Evolutionary conservation across 2,888 invertebrate species (phyloP).

Genomic region (Conomelus anceps): DNA sequence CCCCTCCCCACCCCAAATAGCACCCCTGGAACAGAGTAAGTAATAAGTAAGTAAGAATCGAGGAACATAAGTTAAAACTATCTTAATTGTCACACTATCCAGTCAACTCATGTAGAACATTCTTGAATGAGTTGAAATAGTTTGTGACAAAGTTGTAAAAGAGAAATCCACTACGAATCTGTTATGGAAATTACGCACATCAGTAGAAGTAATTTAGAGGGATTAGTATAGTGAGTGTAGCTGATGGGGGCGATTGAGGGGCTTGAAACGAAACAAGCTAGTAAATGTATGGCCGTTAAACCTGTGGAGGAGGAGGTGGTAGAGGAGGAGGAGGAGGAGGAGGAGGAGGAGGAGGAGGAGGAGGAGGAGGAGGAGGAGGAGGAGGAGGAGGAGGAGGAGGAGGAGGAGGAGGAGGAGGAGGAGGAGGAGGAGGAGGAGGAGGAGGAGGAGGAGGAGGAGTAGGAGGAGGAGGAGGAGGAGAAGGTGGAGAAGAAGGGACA

Average conservation of each 20-base stretch:
- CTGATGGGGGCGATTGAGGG: neutral
- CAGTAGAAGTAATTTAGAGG: neutral
- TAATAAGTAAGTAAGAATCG: too few species aligned
- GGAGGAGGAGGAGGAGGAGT: neutral
- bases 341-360: neutral
- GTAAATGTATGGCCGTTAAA: neutral
- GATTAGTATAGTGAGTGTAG: neutral
- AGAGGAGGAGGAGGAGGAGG: neutral
- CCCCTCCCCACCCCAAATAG: too few species aligned
- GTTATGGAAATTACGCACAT: neutral
- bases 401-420: neutral
- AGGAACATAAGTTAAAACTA: too few species aligned
- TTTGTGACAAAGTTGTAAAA: neutral
- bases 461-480: neutral
- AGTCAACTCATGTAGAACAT: too few species aligned
- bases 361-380: neutral
- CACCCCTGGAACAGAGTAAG: too few species aligned
- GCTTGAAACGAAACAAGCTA: neutral
- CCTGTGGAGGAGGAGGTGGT: neutral
- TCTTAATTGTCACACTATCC: too few species aligned
- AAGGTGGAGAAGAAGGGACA: neutral
- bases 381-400: neutral
- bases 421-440: neutral
- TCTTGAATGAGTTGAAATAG: neutral
- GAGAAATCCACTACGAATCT: neutral